phyloP scores from a whole-genome alignment of 2,113 vertebrate genomes.

The Ageneiosus marmoratus region DNA sequence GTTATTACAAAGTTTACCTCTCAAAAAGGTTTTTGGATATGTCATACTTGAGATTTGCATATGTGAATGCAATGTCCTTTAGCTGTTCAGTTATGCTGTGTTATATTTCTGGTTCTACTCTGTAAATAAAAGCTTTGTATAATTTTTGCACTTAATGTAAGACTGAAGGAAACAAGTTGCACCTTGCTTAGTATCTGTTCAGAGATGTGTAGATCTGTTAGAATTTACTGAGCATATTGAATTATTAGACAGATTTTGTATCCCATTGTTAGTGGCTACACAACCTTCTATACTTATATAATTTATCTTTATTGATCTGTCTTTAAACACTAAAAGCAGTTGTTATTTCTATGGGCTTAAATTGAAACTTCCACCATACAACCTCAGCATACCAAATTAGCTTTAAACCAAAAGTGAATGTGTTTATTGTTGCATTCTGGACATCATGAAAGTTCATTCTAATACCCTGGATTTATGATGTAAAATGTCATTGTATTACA shows the following conservation, averaged over 20 bases:
- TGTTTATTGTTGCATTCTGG: neutral
- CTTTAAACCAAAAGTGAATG: neutral
- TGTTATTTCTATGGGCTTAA: neutral
- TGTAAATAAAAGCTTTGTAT: constrained; percentile 17
- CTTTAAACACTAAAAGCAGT: neutral
- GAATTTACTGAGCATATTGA: neutral
- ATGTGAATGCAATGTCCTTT: constrained; percentile 3
- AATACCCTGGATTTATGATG: neutral
- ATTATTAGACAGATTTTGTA: neutral
- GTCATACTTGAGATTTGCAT: constrained; percentile 15
- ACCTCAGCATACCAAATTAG: neutral
- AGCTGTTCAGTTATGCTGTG: neutral
- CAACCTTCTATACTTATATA: too few relatives aligned
- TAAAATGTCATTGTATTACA: neutral
- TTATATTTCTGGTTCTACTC: neutral
- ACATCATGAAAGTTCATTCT: neutral
- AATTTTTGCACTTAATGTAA: constrained; percentile 39
- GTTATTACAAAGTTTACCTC: constrained; percentile 2
- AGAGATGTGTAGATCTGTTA: neutral
- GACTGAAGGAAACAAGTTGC: constrained; percentile 17
- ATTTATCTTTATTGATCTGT: neutral
- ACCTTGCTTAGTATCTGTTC: constrained; percentile 26
- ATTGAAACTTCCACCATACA: neutral
- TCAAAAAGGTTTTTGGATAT: neutral
- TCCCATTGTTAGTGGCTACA: neutral